Evolutionary conservation across 2,888 invertebrate species (phyloP).

Genomic region (Stenchaetothrips biformis): DNA sequence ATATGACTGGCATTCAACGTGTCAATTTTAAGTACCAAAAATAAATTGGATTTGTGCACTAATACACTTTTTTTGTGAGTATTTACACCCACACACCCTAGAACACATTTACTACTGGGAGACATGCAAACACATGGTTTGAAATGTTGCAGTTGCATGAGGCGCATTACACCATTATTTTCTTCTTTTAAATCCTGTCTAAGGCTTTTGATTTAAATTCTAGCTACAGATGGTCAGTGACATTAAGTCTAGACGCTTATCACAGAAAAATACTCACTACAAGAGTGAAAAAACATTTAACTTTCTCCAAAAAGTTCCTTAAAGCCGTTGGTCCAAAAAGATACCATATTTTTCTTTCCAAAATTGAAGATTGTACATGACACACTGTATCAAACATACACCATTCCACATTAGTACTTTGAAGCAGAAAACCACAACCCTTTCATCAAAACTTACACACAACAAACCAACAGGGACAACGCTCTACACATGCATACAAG

Average conservation of each 20-base stretch:
- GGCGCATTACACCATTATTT: no score
- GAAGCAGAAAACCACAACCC: slow-evolving; percentile 1
- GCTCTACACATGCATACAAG: slow-evolving; percentile 7
- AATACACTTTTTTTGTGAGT: no score
- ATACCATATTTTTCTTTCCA: not conserved
- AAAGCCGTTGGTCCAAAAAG: not conserved
- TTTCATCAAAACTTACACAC: not conserved
- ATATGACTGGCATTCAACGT: no score
- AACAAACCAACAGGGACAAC: not conserved
- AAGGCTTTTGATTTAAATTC: not conserved
- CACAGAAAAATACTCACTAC: slow-evolving; percentile 8
- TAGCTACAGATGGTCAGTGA: not conserved
- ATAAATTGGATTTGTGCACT: no score
- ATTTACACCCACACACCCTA: no score
- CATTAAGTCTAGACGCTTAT: slow-evolving; percentile 1
- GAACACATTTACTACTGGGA: no score
- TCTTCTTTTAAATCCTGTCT: no score
- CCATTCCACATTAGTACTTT: not conserved
- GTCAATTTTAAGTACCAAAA: no score
- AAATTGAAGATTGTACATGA: not conserved
- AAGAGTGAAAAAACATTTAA: not conserved
- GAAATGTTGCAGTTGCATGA: no score
- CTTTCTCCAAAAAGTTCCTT: not conserved
- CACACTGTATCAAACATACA: not conserved
- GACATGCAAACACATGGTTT: no score